Conservation (phyloP, 2,797 vertebrate species). For the Myotis findleyi region DNA sequence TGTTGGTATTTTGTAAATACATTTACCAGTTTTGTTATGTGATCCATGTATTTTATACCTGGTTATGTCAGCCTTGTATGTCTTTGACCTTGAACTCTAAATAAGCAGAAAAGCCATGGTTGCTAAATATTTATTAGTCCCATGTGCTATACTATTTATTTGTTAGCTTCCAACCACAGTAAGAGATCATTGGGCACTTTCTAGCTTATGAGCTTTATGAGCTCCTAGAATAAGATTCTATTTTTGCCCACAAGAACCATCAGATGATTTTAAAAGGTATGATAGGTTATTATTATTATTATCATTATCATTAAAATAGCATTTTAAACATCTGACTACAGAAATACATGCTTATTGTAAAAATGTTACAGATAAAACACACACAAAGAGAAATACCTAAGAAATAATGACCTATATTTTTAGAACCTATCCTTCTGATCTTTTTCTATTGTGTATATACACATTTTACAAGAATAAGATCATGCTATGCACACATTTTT, state of each 20-base stretch:
- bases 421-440: not conserved
- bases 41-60: not conserved
- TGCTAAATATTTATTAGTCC: not conserved
- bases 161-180: not conserved
- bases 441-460: not conserved
- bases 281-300: not conserved
- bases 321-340: constrained; percentile 18
- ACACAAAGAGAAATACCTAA: not conserved
- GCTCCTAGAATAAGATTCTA: not conserved
- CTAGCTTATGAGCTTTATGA: not conserved
- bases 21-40: not conserved
- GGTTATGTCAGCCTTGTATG: not conserved
- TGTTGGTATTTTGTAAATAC: not conserved
- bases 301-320: not conserved
- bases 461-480: not conserved
- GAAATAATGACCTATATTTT: constrained; percentile 16
- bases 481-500: not conserved
- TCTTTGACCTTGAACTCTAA: constrained; percentile 37
- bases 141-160: not conserved
- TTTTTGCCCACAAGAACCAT: not conserved
- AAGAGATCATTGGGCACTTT: not conserved
- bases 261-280: not conserved
- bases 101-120: not conserved
- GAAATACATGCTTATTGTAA: not conserved
- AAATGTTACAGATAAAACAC: not conserved